Evolutionary conservation across 2,797 vertebrate genomes (phyloP), one percentile per base, ranked within the genome.

Genomic region (Prionace glauca): DNA sequence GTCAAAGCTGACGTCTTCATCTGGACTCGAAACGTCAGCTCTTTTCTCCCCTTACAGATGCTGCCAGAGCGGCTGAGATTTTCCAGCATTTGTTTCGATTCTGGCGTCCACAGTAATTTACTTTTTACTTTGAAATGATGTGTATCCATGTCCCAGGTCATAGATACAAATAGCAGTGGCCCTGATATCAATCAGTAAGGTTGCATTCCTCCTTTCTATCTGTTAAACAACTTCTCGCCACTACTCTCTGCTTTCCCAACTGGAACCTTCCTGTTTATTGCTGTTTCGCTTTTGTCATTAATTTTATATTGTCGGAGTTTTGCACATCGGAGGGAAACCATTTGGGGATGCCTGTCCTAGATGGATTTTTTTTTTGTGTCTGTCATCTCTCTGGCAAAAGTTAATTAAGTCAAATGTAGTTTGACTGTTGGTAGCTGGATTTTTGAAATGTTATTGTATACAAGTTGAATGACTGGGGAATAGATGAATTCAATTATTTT

Each of bases 401-500:
- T 22, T 84, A 84, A 90, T 90, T 90, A 62, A 62, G 56, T n/a
- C 29, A 90, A 90, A 62, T 62, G 5, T 62, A 90, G 29, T 65
- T 90, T 90, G 29, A 62, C 86, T n/a, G 56, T n/a, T 60, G 5
- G 9, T 1, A 9, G 81, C 81, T 90, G 3, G 29, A 90, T 90
- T 32, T 90, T 90, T 90, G 12, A 90, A n/a, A 90, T 90, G 56
- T 90, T 60, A 60, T 90, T 62, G 26, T 62, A 90, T 62, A 7
- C 50, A 62, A 29, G 50, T 62, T 90, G 29, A 62, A 60, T 62
- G 56, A 90, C 56, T 60, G 32, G 29, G 86, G 56, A 90, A 90
- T 90, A 65, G 56, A 90, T 90, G 56, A 90, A 90, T 90, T 62
- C 87, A 65, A 62, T 90, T 90, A 62, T 26, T 65, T 90, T 90